A percentile compares a stretch with the other conserved stretches of the same genome.
These are phyloP conservation scores for Calephelis perditalis DNA, from an alignment of 2,888 invertebrate species.

Conservation along the genomic window DNA sequence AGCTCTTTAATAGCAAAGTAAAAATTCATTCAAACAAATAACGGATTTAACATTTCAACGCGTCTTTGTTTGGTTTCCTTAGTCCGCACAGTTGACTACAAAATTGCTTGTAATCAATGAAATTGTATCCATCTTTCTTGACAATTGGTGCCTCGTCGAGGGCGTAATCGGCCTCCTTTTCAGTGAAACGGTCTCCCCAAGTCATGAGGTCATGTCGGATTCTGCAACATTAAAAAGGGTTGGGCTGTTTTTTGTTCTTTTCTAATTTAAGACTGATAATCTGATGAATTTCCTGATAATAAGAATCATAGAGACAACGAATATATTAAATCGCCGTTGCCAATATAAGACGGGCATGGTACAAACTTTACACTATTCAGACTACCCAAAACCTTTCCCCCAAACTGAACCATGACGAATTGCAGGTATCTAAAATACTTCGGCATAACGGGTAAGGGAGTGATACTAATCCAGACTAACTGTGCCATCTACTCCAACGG, in stretches of 20 bases:
- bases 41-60: slow-evolving; percentile 28
- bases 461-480: too few relatives aligned
- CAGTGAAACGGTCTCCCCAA: slow-evolving; percentile 81
- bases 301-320: too few relatives aligned
- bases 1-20: neutral
- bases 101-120: slow-evolving; percentile 82
- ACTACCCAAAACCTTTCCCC: too few relatives aligned
- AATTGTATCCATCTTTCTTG: slow-evolving; percentile 68
- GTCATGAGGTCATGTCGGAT: slow-evolving; percentile 82
- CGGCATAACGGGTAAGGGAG: too few relatives aligned
- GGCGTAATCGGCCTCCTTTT: slow-evolving; percentile 80
- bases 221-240: slow-evolving; percentile 44
- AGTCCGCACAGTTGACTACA: slow-evolving; percentile 80
- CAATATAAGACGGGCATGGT: too few relatives aligned
- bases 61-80: slow-evolving; percentile 58
- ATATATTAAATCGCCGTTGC: too few relatives aligned
- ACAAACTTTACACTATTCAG: too few relatives aligned
- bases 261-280: too few relatives aligned
- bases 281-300: too few relatives aligned
- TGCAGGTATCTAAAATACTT: too few relatives aligned
- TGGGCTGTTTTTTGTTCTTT: neutral
- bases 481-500: too few relatives aligned
- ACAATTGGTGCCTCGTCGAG: slow-evolving; percentile 80
- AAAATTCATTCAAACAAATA: neutral
- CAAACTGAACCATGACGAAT: too few relatives aligned